phyloP scores from a whole-genome alignment of 2,888 invertebrate genomes.

The Trichacis sp. region DNA sequence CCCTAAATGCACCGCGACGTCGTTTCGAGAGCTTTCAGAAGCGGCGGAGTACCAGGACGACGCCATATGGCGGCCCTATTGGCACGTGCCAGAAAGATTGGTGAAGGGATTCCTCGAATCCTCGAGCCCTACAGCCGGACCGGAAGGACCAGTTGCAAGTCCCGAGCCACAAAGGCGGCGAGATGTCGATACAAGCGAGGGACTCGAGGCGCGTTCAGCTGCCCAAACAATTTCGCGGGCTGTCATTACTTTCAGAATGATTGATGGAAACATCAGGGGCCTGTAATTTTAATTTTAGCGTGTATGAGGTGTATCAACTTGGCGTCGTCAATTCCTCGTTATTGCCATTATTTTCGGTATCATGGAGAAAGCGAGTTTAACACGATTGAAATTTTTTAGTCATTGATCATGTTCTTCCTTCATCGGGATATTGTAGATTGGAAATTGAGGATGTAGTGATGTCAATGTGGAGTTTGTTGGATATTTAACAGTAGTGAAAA shows the following conservation, averaged over 20 bases:
- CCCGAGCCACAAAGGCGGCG: slow-evolving; percentile 44
- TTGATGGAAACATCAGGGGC: slow-evolving; percentile 14
- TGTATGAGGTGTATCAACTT: neutral
- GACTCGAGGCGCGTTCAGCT: slow-evolving; percentile 23
- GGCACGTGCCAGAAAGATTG: slow-evolving; percentile 39
- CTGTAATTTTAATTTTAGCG: neutral
- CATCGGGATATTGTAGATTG: too few relatives aligned
- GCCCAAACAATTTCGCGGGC: slow-evolving; percentile 18
- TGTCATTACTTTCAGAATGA: neutral
- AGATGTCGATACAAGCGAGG: slow-evolving; percentile 31
- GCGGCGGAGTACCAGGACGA: neutral
- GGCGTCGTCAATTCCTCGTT: too few relatives aligned
- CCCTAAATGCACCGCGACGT: neutral
- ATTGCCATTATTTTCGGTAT: too few relatives aligned
- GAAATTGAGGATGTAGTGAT: too few relatives aligned
- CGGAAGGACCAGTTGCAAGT: slow-evolving; percentile 44
- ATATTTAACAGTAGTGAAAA: too few relatives aligned
- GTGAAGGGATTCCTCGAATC: slow-evolving; percentile 32
- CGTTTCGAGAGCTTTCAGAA: neutral
- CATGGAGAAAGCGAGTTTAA: too few relatives aligned
- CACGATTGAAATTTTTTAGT: too few relatives aligned
- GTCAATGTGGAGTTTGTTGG: too few relatives aligned
- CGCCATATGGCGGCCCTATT: slow-evolving; percentile 35
- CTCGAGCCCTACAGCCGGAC: slow-evolving; percentile 18
- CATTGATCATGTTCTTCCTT: too few relatives aligned